phyloP scores from a whole-genome alignment of 2,113 vertebrate species.

The Dromaius novaehollandiae region DNA sequence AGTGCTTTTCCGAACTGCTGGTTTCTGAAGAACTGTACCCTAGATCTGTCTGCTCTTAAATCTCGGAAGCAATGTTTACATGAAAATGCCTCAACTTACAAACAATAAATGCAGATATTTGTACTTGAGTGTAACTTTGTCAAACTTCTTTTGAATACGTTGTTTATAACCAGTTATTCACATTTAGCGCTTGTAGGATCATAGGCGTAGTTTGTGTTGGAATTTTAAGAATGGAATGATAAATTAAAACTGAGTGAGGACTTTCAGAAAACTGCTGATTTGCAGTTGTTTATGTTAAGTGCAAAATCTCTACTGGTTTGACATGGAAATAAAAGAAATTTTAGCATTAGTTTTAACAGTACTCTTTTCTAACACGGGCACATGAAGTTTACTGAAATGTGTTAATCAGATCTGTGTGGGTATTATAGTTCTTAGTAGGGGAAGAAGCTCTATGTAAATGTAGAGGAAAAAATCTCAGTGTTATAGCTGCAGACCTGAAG shows the following conservation, averaged over 20 bases:
- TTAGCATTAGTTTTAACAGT: neutral
- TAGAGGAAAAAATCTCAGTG: rapidly evolving
- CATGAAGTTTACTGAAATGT: neutral
- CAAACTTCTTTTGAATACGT: neutral
- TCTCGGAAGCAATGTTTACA: neutral
- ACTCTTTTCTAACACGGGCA: neutral
- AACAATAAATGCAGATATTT: neutral
- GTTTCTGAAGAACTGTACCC: neutral
- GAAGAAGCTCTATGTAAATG: neutral
- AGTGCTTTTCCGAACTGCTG: neutral
- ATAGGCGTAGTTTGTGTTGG: neutral
- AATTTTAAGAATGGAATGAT: neutral
- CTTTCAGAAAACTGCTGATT: neutral
- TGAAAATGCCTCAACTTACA: neutral
- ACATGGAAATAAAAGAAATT: neutral
- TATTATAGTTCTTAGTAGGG: neutral
- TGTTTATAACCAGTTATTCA: neutral
- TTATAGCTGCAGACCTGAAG: neutral
- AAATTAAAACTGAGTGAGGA: neutral
- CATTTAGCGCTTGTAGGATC: neutral
- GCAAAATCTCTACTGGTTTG: neutral
- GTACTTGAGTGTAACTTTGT: neutral
- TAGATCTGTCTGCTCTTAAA: neutral
- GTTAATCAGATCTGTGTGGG: neutral
- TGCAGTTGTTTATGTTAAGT: neutral